A percentile compares a stretch with the other conserved stretches of the same genome.
Conservation (phyloP, 37 sponge, comb jelly and placozoan species). For the Crambe crambe region DNA sequence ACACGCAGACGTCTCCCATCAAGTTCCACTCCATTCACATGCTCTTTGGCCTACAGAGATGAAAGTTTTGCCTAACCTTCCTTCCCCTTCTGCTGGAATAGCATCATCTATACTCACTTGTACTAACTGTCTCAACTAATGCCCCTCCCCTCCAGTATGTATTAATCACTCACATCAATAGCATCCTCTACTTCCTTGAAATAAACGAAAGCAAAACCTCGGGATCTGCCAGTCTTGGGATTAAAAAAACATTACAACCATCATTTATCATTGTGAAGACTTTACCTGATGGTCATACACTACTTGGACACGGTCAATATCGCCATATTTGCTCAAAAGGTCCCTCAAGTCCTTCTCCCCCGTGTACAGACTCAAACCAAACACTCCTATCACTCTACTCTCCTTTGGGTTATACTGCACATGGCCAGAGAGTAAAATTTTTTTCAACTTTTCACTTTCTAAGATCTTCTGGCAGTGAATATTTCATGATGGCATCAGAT, state of each 20-base stretch:
- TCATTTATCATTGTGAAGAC: slow-evolving; percentile 17
- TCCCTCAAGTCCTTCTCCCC: slow-evolving; percentile 89
- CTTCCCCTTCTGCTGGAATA: too few species aligned
- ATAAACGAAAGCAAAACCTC: slow-evolving; percentile 90
- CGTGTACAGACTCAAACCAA: slow-evolving; percentile 93
- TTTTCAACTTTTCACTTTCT: background rate
- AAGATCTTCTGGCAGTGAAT: background rate
- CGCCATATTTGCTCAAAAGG: slow-evolving; percentile 82
- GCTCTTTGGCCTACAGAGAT: slow-evolving; percentile 82
- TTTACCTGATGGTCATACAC: slow-evolving; percentile 90
- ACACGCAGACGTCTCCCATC: slow-evolving; percentile 93
- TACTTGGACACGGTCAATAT: slow-evolving; percentile 81
- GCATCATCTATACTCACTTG: too few species aligned
- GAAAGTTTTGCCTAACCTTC: too few species aligned
- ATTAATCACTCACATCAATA: slow-evolving; percentile 52
- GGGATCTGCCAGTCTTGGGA: slow-evolving; percentile 75
- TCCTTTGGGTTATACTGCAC: slow-evolving; percentile 69
- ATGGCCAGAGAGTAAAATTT: background rate
- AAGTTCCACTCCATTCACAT: slow-evolving; percentile 90
- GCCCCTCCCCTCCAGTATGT: background rate
- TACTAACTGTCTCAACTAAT: background rate
- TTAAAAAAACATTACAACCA: slow-evolving; percentile 1
- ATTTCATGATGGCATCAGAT: background rate
- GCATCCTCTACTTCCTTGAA: slow-evolving; percentile 83
- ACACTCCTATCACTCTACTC: slow-evolving; percentile 86